Base-by-base conservation (phyloP, 2,888 invertebrate genomes). In the Glyphotaelius pellucidus region DNA sequence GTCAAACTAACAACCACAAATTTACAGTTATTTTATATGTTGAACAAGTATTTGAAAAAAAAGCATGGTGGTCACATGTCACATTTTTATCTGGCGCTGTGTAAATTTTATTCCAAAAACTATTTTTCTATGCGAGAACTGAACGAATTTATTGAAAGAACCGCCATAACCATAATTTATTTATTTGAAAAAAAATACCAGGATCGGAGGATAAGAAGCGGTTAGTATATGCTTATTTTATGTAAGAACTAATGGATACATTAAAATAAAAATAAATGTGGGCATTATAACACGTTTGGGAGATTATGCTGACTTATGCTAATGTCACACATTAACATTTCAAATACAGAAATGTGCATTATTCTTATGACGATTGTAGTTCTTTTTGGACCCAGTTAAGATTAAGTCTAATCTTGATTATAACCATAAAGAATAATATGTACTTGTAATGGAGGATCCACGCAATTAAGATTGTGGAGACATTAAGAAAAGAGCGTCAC, bases 231-330 rank as follows among this genome's bases (percentile, higher is more conserved):
- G 91, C 89, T 88, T 83, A 91, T 91, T 89, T 91, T 91, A 91
- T 91, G 89, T 83, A 88, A 79, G 81, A 91, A 83, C 91, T 91
- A 91, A 91, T 91, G 91, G 91, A 91, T 38, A 84, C 89, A 91
- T 91, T 89, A 91, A 91, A 89, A 91, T 91, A 91, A 91, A 91
- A 91, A 91, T 91, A 83, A 91, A 91, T 91, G 91, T 84, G 91
- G 84, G 90, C 90, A 90, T 90, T 90, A 90, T 84, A 91, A 91
- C 80, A 91, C 91, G 80, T 91, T 80, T 31, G 31, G 19, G 42
- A 91, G 87, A 91, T 91, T 86, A 88, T 12, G 47, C 31, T 86
- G 87, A 86, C 87, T 91, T 91, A 91, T 91, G 88, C 87, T 91
- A 81, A 91, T 88, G 91, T 87, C 25, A 9, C 67, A n/a, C 47